These are phyloP conservation scores for Panulirus ornatus DNA, from an alignment of 1,140 invertebrate species.

Conservation along the genomic window DNA sequence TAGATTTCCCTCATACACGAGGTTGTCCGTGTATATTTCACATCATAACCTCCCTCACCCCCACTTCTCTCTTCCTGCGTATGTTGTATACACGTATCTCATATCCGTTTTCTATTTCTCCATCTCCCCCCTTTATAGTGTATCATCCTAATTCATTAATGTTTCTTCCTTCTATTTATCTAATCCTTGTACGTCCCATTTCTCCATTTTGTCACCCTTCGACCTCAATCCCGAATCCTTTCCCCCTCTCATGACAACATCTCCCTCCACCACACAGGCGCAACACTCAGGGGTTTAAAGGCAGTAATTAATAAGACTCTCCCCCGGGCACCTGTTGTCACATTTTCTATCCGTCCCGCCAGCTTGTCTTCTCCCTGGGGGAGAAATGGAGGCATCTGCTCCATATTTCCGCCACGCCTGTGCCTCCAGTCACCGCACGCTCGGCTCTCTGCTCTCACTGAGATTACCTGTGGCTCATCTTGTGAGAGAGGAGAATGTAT, in stretches of 20 bases:
- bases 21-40: no score
- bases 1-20: no score
- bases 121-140: no score
- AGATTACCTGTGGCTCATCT: no score
- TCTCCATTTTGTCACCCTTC: not conserved
- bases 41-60: no score
- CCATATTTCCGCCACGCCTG: slow-evolving; percentile 8
- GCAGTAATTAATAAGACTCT: slow-evolving; percentile 51
- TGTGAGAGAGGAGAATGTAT: no score
- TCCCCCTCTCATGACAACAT: not conserved
- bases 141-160: no score
- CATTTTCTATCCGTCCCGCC: slow-evolving; percentile 20
- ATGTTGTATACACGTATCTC: no score
- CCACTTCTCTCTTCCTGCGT: not conserved
- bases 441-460: not conserved
- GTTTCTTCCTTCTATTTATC: not conserved
- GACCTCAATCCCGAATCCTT: not conserved
- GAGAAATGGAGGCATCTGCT: slow-evolving; percentile 39
- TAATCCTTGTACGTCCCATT: not conserved
- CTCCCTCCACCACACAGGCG: not conserved
- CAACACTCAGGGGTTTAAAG: slow-evolving; percentile 22
- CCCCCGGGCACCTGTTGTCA: slow-evolving; percentile 39
- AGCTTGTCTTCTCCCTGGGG: not conserved
- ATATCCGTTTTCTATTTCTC: no score
- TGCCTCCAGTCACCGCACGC: not conserved